A percentile compares a stretch with the other conserved stretches of the same genome.
These are phyloP conservation scores for Mobula birostris DNA, from an alignment of 2,113 vertebrate species.

Conservation along the genomic window DNA sequence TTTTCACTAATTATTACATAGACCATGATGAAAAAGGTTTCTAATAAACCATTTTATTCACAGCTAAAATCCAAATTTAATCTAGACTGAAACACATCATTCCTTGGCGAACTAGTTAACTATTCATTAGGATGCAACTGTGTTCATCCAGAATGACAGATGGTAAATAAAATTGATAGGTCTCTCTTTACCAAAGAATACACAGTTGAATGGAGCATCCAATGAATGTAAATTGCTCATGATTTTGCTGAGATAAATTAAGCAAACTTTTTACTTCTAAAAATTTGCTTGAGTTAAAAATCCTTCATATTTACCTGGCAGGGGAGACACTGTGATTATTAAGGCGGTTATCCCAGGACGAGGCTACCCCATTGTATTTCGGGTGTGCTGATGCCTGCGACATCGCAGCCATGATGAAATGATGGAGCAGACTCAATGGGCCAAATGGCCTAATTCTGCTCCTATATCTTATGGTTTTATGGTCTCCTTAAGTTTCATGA, in stretches of 20 bases:
- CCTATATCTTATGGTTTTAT: too few relatives aligned
- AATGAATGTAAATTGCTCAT: not conserved
- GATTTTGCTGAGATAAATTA: not conserved
- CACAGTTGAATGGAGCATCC: not conserved
- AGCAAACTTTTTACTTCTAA: not conserved
- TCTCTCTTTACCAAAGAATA: conserved; percentile 16
- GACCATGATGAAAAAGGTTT: not conserved
- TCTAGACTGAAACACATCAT: not conserved
- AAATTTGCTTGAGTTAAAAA: not conserved
- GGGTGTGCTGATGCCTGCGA: too few relatives aligned
- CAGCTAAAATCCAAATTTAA: conserved; percentile 5
- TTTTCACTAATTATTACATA: not conserved
- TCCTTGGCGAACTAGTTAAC: conserved; percentile 11
- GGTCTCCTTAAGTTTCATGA: not conserved
- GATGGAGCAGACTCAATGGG: too few relatives aligned
- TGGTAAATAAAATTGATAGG: conserved; percentile 31
- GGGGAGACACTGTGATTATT: too few relatives aligned
- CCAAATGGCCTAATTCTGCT: too few relatives aligned
- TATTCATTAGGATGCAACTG: conserved; percentile 16
- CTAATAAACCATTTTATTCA: not conserved
- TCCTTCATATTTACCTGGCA: too few relatives aligned
- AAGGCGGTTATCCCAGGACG: too few relatives aligned
- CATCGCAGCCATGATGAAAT: too few relatives aligned
- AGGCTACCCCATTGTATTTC: too few relatives aligned
- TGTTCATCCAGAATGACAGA: conserved; percentile 14